Conservation (phyloP, 2,113 vertebrate species). For the Andinoacara biseriatus region DNA sequence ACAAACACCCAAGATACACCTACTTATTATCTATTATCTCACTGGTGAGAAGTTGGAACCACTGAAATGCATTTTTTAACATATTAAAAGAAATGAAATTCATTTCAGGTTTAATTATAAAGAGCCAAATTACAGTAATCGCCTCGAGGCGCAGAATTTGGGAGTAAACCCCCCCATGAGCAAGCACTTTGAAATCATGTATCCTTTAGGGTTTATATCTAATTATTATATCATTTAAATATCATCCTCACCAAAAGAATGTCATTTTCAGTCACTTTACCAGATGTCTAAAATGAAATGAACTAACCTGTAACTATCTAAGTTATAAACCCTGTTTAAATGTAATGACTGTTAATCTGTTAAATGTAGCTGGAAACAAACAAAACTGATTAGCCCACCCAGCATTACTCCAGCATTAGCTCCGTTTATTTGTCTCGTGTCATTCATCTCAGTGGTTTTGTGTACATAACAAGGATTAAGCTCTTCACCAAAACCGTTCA, state of each 20-base stretch:
- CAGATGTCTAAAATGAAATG: background rate
- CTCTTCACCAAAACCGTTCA: constrained; percentile 13
- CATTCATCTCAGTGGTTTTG: constrained; percentile 27
- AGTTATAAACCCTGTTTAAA: background rate
- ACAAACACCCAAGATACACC: background rate
- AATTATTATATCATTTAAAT: background rate
- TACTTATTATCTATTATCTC: background rate
- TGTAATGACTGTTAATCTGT: constrained; percentile 12
- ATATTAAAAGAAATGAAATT: background rate
- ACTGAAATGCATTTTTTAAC: background rate
- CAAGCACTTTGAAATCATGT: background rate
- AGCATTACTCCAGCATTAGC: background rate
- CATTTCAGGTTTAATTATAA: background rate
- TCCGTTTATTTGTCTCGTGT: background rate
- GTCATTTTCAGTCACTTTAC: background rate
- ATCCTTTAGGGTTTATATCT: background rate
- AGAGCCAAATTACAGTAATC: no score
- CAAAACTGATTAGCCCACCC: background rate
- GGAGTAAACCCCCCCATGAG: no score
- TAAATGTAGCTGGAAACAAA: constrained; percentile 22
- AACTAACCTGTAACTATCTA: background rate
- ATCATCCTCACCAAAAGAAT: background rate
- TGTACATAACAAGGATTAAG: background rate
- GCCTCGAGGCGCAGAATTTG: no score
- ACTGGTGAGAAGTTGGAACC: background rate